Evolutionary conservation across 1,140 invertebrate genomes (phyloP), one percentile per base, ranked within the genome.

Genomic region (Drosophila quadrilineata): DNA sequence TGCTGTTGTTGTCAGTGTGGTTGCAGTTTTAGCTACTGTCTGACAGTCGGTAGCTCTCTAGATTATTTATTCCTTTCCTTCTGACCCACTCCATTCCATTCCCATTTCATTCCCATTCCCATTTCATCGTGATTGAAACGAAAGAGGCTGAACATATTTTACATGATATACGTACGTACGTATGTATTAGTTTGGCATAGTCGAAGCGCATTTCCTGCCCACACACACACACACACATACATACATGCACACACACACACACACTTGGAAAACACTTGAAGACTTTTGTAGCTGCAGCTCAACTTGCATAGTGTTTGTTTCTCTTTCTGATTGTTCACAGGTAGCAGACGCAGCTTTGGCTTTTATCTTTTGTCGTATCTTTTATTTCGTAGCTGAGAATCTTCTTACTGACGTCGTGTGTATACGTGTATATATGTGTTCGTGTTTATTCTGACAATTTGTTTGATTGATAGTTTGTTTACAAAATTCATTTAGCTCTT

Each of bases 401-500:
- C 28, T 66, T 59, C 33, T 49, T 45, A 45, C 21, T 33, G 17
- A 48, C 10, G 33, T 26, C 14, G 21, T 49, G 10, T 10, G 10
- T 43, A 4, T 22, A 6, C 14, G 19, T 33, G 6, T 50, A 35
- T 28, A 9, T 60, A 26, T 66, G 43, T 49, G 38, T 48, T 40
- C 70, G 57, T 67, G 64, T 67, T 67, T 67, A 41, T 67, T 62
- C 64, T 54, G 28, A 40, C 62, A 54, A 65, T 74, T 79, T 68
- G 66, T 66, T 74, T 79, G 75, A 79, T 79, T 79, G 75, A 79
- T 79, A 79, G 75, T 80, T 79, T 79, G 75, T 80, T 79, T 79
- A 80, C 75, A 80, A 79, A 79, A 67, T 80, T 63, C 69, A 80
- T 79, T 80, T 69, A 6, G 31, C 62, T 77, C 75, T 69, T 31